Evolutionary conservation across 2,797 vertebrate genomes (phyloP).

Genomic region (Tapirus indicus): DNA sequence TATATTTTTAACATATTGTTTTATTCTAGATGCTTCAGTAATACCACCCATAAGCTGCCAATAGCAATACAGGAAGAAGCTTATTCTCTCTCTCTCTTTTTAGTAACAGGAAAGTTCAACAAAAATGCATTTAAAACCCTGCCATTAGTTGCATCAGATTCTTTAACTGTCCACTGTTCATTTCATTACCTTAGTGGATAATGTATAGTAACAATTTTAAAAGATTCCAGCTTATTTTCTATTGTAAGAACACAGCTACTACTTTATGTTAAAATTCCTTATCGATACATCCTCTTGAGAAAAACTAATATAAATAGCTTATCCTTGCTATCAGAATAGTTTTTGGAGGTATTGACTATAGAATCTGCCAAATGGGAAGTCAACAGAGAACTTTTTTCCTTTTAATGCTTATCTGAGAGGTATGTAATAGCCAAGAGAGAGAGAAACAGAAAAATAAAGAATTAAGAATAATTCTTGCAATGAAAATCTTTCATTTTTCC

Average conservation of each 20-base stretch:
- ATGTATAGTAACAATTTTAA: slow-evolving; percentile 45
- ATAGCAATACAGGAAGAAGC: slow-evolving; percentile 74
- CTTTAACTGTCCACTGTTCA: neutral
- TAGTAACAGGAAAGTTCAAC: slow-evolving; percentile 59
- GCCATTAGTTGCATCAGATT: slow-evolving; percentile 48
- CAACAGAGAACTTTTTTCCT: slow-evolving; percentile 14
- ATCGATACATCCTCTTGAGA: slow-evolving; percentile 33
- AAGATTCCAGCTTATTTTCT: neutral
- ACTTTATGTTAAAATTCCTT: slow-evolving; percentile 40
- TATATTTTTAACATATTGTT: slow-evolving; percentile 73
- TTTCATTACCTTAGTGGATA: neutral
- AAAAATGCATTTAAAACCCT: slow-evolving; percentile 66
- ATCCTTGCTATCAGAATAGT: neutral
- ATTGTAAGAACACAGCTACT: slow-evolving; percentile 35
- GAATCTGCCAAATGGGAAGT: neutral
- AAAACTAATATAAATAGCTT: slow-evolving; percentile 66
- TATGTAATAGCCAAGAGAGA: slow-evolving; percentile 3
- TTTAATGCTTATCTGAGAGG: slow-evolving; percentile 12
- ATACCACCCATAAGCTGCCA: slow-evolving; percentile 71
- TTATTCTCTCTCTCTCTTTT: slow-evolving; percentile 36
- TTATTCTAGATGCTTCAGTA: slow-evolving; percentile 79
- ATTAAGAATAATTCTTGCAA: slow-evolving; percentile 58
- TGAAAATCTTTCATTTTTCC: slow-evolving; percentile 64
- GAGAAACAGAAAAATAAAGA: slow-evolving; percentile 53
- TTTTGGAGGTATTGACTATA: slow-evolving; percentile 2